Conservation (phyloP, 1,140 invertebrate genomes). For the Drosophila lacteicornis region DNA sequence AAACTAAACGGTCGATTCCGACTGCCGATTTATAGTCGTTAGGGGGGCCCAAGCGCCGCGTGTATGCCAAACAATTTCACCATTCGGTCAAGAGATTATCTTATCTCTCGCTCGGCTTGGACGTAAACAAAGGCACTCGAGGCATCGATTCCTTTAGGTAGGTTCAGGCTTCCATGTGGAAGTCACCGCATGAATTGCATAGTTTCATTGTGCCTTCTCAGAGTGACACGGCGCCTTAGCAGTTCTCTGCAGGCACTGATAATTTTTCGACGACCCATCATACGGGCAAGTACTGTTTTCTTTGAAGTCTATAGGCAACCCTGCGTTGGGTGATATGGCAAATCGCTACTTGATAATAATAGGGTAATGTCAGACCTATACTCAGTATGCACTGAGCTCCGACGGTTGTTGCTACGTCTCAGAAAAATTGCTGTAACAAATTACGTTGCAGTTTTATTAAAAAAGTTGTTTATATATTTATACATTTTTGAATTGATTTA, state of each 20-base stretch:
- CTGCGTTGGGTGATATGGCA: background rate
- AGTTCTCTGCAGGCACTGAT: background rate
- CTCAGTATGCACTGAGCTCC: background rate
- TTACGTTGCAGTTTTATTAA: too few relatives aligned
- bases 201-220: constrained; percentile 13
- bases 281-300: background rate
- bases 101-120: constrained; percentile 1
- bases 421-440: too few relatives aligned
- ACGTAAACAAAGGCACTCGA: background rate
- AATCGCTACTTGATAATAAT: constrained; percentile 6
- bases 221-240: constrained; percentile 15
- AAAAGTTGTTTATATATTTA: too few relatives aligned
- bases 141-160: background rate
- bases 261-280: background rate
- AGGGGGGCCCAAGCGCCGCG: background rate
- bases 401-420: too few relatives aligned
- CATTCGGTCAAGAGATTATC: background rate
- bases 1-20: constrained; percentile 30
- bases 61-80: constrained; percentile 5
- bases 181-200: too few relatives aligned
- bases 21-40: constrained; percentile 45
- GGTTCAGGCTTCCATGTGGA: background rate
- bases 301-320: background rate
- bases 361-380: background rate
- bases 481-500: too few relatives aligned